phyloP scores from a whole-genome alignment of 2,888 invertebrate species.

The Beris chalybata region DNA sequence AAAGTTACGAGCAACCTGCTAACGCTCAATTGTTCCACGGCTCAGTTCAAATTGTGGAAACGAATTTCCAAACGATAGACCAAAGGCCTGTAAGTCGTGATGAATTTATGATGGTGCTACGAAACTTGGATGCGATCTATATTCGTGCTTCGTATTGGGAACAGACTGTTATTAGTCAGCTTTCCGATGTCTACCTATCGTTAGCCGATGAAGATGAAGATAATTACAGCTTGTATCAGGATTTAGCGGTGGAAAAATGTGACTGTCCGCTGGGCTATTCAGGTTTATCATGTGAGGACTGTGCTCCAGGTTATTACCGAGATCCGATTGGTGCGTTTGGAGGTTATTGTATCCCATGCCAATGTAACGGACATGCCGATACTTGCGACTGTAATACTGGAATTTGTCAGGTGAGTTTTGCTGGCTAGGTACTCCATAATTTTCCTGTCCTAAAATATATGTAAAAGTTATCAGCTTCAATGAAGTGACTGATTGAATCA shows the following conservation, averaged over 20 bases:
- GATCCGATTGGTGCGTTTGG: conserved; percentile 81
- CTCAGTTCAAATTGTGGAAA: conserved; percentile 73
- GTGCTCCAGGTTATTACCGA: conserved; percentile 90
- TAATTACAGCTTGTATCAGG: conserved; percentile 52
- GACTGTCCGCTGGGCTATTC: conserved; percentile 90
- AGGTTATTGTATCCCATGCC: conserved; percentile 91
- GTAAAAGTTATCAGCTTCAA: too few relatives aligned
- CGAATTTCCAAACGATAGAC: conserved; percentile 70
- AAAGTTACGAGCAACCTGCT: conserved; percentile 79
- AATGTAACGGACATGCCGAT: conserved; percentile 90
- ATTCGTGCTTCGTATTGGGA: conserved; percentile 88
- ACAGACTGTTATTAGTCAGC: conserved; percentile 68
- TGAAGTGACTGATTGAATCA: too few relatives aligned
- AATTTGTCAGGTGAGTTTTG: conserved; percentile 72
- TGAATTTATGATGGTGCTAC: conserved; percentile 86
- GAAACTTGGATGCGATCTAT: conserved; percentile 77
- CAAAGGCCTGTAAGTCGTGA: conserved; percentile 75
- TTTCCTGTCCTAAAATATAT: conserved; percentile 52
- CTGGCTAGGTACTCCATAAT: conserved; percentile 72
- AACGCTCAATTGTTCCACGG: conserved; percentile 67
- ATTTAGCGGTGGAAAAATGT: conserved; percentile 84
- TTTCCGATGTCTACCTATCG: conserved; percentile 60
- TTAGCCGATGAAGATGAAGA: conserved; percentile 56
- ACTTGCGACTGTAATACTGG: conserved; percentile 92
- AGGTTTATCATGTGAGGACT: conserved; percentile 89